A percentile compares a stretch with the other conserved stretches of the same genome.
Evolutionary conservation across 2,113 vertebrate genomes (phyloP).

Genomic region (Limanda limanda): DNA sequence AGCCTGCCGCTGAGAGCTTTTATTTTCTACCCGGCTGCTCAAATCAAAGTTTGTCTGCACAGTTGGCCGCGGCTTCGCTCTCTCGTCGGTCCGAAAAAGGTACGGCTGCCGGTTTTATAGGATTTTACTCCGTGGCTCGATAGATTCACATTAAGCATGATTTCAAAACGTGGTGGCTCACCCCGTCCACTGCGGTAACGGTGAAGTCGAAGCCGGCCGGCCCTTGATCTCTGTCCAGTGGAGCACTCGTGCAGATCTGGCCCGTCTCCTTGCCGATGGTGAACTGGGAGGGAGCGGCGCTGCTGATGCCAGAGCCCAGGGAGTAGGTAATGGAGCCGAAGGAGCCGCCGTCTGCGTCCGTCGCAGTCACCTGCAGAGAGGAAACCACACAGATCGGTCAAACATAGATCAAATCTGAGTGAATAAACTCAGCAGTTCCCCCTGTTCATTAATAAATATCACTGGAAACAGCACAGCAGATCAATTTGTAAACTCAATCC

Average conservation of each 20-base stretch:
- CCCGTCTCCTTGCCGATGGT: constrained; percentile 87
- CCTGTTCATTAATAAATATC: background rate
- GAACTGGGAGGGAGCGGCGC: constrained; percentile 85
- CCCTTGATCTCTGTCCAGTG: constrained; percentile 91
- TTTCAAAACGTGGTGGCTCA: constrained; percentile 77
- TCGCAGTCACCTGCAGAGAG: constrained; percentile 89
- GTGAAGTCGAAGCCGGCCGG: constrained; percentile 89
- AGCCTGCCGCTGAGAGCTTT: constrained; percentile 54
- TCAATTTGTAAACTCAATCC: constrained; percentile 48
- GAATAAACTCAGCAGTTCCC: constrained; percentile 31
- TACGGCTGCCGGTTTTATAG: constrained; percentile 59
- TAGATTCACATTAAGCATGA: constrained; percentile 61
- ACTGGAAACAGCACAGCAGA: constrained; percentile 35
- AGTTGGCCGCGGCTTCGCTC: constrained; percentile 54
- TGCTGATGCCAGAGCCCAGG: constrained; percentile 87
- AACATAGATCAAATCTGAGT: constrained; percentile 22
- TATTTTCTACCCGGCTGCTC: constrained; percentile 49
- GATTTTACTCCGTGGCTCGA: constrained; percentile 62
- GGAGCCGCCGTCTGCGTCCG: constrained; percentile 89
- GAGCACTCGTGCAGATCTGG: constrained; percentile 88
- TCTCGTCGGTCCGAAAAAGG: constrained; percentile 52
- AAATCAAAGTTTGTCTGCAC: constrained; percentile 33
- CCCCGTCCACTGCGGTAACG: constrained; percentile 94
- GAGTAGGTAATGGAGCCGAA: constrained; percentile 92
- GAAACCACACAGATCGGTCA: constrained; percentile 46